phyloP scores from a whole-genome alignment of 2,888 invertebrate species.

The Drosophila buzzatii region DNA sequence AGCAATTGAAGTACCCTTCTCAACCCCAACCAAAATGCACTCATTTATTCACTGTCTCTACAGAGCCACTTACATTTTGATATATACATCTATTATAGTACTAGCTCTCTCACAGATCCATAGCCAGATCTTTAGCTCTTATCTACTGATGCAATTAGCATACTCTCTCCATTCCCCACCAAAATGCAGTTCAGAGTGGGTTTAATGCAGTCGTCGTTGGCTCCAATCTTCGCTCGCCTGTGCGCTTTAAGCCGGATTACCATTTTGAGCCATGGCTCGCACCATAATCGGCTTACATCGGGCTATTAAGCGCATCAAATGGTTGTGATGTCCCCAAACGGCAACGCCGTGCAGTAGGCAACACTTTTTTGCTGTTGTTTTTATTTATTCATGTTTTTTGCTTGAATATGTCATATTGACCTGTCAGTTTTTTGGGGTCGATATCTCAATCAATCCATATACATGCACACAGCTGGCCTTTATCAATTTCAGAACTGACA shows the following conservation, averaged over 20 bases:
- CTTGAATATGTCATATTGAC: neutral
- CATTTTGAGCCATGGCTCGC: neutral
- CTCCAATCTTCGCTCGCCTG: neutral
- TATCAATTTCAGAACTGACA: slow-evolving; percentile 10
- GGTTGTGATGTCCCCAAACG: neutral
- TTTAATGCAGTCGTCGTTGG: neutral
- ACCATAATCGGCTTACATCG: slow-evolving; percentile 10
- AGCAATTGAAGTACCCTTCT: neutral
- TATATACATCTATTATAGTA: too few species aligned
- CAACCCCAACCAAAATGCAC: neutral
- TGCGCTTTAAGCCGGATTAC: neutral
- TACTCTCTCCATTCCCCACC: neutral
- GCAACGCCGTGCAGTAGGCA: slow-evolving; percentile 5
- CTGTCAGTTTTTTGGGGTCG: neutral
- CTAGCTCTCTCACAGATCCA: too few species aligned
- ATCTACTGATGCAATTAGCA: too few species aligned
- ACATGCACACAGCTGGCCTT: neutral
- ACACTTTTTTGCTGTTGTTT: neutral
- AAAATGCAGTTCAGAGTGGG: neutral
- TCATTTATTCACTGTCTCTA: too few species aligned
- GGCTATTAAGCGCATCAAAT: slow-evolving; percentile 1
- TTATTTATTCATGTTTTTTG: neutral
- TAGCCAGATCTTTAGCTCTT: too few species aligned
- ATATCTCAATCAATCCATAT: neutral
- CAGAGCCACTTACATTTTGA: too few species aligned